Base-by-base conservation (phyloP, 1,140 invertebrate genomes). In the Goniozus legneri region DNA sequence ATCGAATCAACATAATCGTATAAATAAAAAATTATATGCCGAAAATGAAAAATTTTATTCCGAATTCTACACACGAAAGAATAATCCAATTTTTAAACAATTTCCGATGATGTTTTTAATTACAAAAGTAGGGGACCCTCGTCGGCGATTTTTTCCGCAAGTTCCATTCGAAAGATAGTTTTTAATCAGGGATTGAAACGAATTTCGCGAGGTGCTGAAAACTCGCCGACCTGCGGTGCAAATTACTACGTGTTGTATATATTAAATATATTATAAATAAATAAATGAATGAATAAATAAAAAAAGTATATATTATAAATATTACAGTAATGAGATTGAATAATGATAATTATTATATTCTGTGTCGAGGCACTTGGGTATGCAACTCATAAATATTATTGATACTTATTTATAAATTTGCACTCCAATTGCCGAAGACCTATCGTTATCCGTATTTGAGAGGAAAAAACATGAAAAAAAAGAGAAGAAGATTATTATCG, bases 361-460 rank as follows among this genome's bases (percentile, higher is more conserved):
- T 59, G 61, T 51, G 62, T 70, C 65, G 59, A 54, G 44, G 47
- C 60, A 58, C 65, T 51, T 73, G 67, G 65, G 60, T 53, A 58
- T 69, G 64, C 69, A 68, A 70, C 47, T 58, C 47, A 58, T 60
- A 40, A 67, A 58, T 52, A 52, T 54, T 50, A 49, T 27, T 37
- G 37, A 56, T 38, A 50, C 52, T 55, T 59, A 54, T 56, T 61
- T 60, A 62, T 59, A 49, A 41, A 49, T 36, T 67, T 62, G 69
- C 63, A 67, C 59, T 52, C 62, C 62, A 65, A 70, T 60, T 65
- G 64, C 60, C 54, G 43, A 44, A 53, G 66, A 67, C 59, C 60
- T 59, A 52, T 67, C 64, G 72, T 75, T 75, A 73, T 73, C 64
- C 65, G 59, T 64, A 58, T 63, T 69, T 54, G 58, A 67, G 58